A percentile compares a stretch with the other conserved stretches of the same genome.
phyloP scores from a whole-genome alignment of 2,888 invertebrate genomes.

The Drosophila infuscata region DNA sequence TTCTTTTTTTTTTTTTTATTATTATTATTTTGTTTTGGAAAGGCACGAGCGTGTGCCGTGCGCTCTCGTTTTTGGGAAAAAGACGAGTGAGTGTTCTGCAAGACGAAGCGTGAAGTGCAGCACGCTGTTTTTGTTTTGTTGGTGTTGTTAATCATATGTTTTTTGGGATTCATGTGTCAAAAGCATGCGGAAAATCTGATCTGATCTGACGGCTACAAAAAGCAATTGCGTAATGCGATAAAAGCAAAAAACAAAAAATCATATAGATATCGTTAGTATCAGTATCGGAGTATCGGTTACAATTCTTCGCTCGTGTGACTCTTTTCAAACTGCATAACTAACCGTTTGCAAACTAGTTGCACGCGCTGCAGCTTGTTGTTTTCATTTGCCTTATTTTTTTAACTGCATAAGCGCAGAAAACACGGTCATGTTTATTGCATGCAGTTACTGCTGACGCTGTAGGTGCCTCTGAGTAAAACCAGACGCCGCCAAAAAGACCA shows the following conservation, averaged over 20 bases:
- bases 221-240: slow-evolving; percentile 47
- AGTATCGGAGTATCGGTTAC: slow-evolving; percentile 33
- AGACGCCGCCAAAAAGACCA: slow-evolving; percentile 15
- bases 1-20: background rate
- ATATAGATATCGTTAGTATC: slow-evolving; percentile 13
- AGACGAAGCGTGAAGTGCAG: slow-evolving; percentile 80
- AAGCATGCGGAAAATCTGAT: slow-evolving; percentile 66
- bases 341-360: slow-evolving; percentile 39
- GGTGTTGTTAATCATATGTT: slow-evolving; percentile 14
- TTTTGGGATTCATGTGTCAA: slow-evolving; percentile 34
- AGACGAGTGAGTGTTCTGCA: slow-evolving; percentile 73
- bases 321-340: slow-evolving; percentile 25
- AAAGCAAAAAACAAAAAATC: slow-evolving; percentile 2
- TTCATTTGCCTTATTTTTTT: background rate
- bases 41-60: slow-evolving; percentile 52
- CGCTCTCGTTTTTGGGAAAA: slow-evolving; percentile 45
- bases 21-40: slow-evolving; percentile 30
- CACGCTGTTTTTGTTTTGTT: slow-evolving; percentile 28
- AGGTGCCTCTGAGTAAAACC: slow-evolving; percentile 9
- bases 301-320: slow-evolving; percentile 47
- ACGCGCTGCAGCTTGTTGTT: slow-evolving; percentile 11
- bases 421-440: slow-evolving; percentile 61
- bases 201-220: slow-evolving; percentile 27
- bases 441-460: slow-evolving; percentile 17
- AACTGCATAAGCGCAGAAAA: slow-evolving; percentile 42